These are phyloP conservation scores for Acronicta alni DNA, from an alignment of 2,888 invertebrate genomes.

Conservation along the genomic window DNA sequence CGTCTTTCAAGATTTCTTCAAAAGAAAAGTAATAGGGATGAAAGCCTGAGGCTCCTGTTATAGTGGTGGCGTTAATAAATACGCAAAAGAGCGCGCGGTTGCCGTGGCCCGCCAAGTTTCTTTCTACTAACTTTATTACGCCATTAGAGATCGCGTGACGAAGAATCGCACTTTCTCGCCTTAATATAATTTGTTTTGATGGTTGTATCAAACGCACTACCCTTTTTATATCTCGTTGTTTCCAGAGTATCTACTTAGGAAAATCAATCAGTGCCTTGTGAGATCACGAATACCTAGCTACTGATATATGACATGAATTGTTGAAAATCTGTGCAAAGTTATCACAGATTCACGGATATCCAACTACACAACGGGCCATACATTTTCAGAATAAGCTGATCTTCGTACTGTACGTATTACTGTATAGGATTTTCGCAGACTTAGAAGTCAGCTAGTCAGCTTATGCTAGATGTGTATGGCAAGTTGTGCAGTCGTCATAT, in stretches of 20 bases:
- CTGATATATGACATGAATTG: too few relatives aligned
- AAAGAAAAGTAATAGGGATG: slow-evolving; percentile 63
- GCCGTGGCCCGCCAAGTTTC: slow-evolving; percentile 77
- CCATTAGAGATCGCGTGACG: slow-evolving; percentile 87
- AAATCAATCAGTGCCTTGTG: slow-evolving; percentile 33
- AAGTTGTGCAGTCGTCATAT: too few relatives aligned
- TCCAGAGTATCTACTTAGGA: slow-evolving; percentile 40
- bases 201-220: slow-evolving; percentile 73
- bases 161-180: slow-evolving; percentile 77
- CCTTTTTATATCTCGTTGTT: slow-evolving; percentile 63
- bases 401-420: too few relatives aligned
- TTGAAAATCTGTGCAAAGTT: too few relatives aligned
- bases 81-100: slow-evolving; percentile 83
- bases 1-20: slow-evolving; percentile 52
- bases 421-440: too few relatives aligned
- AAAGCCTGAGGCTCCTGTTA: slow-evolving; percentile 65
- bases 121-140: slow-evolving; percentile 86
- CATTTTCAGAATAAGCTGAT: too few relatives aligned
- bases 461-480: too few relatives aligned
- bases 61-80: slow-evolving; percentile 81
- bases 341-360: too few relatives aligned
- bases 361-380: too few relatives aligned
- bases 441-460: too few relatives aligned
- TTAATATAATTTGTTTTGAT: slow-evolving; percentile 80
- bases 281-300: too few relatives aligned